These are phyloP conservation scores for Trisateles emortualis DNA, from an alignment of 2,888 invertebrate species.

Conservation along the genomic window DNA sequence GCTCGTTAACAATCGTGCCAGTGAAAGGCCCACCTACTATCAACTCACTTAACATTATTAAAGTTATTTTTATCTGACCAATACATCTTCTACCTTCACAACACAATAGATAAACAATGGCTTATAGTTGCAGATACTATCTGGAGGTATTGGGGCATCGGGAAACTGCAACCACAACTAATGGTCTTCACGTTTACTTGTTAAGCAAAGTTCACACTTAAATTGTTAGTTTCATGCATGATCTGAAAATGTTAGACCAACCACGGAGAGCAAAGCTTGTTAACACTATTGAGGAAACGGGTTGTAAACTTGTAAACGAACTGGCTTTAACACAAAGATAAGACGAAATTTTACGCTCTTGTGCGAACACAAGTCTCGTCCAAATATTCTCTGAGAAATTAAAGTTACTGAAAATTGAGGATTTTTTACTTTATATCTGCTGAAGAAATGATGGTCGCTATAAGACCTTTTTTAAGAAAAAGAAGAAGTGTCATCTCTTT, in stretches of 20 bases:
- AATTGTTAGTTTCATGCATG: conserved; percentile 9
- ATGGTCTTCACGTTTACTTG: neutral
- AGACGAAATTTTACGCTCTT: neutral
- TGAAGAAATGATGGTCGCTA: no score
- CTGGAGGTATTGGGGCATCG: neutral
- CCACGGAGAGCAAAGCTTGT: conserved; percentile 8
- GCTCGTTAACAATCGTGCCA: conserved; percentile 46
- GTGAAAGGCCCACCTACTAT: conserved; percentile 37
- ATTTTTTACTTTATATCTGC: neutral
- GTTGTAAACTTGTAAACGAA: conserved; percentile 7
- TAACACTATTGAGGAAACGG: conserved; percentile 9
- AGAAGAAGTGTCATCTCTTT: no score
- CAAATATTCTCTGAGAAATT: neutral
- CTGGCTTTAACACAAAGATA: conserved; percentile 1
- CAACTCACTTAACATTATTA: conserved; percentile 44
- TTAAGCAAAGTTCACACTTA: conserved; percentile 9
- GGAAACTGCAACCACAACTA: conserved; percentile 1
- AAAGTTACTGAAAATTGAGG: neutral
- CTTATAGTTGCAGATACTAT: conserved; percentile 4
- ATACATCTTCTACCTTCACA: conserved; percentile 44
- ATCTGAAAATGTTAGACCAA: conserved; percentile 10
- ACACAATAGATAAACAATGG: conserved; percentile 51
- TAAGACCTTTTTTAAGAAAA: no score
- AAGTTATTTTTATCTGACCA: conserved; percentile 42
- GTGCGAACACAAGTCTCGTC: neutral